Percentiles rank a stretch among this genome's conserved stretches.
Conservation (phyloP, 53 echinoderm and acorn worm genomes). For the Luidia sarsii region DNA sequence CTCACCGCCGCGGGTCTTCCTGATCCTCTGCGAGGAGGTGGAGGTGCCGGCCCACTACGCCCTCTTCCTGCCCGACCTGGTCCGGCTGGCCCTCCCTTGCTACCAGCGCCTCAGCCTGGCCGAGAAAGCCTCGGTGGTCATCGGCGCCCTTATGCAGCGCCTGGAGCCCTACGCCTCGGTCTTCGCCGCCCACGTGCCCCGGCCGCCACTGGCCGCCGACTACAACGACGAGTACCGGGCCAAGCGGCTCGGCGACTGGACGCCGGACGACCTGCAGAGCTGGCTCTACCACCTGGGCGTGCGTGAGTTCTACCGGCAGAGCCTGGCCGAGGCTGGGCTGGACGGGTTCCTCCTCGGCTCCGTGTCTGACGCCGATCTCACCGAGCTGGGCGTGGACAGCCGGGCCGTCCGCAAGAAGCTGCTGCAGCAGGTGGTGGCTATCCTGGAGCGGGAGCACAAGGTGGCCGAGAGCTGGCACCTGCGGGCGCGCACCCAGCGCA, state of each 20-base stretch:
- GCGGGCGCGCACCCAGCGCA: slow-evolving; percentile 75
- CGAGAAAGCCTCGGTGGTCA: slow-evolving; percentile 81
- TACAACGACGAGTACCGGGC: slow-evolving; percentile 83
- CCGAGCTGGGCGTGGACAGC: slow-evolving; percentile 84
- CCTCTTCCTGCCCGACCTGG: slow-evolving; percentile 57
- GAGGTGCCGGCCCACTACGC: slow-evolving; percentile 75
- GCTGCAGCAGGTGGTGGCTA: slow-evolving; percentile 78
- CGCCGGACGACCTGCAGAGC: slow-evolving; percentile 80
- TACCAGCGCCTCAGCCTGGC: slow-evolving; percentile 64
- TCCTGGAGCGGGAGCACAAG: slow-evolving; percentile 89
- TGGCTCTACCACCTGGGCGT: slow-evolving; percentile 89
- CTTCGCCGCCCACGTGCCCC: slow-evolving; percentile 71
- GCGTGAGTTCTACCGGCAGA: slow-evolving; percentile 92
- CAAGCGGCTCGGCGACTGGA: slow-evolving; percentile 86
- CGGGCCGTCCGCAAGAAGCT: slow-evolving; percentile 91
- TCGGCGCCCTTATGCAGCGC: slow-evolving; percentile 76
- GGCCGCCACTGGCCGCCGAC: slow-evolving; percentile 29
- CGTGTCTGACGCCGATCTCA: slow-evolving; percentile 83
- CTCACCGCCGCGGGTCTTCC: slow-evolving; percentile 81
- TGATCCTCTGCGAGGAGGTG: slow-evolving; percentile 66
- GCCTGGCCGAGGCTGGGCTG: slow-evolving; percentile 77
- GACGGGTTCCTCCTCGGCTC: slow-evolving; percentile 96
- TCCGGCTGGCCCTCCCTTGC: slow-evolving; percentile 62
- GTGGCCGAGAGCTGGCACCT: slow-evolving; percentile 92
- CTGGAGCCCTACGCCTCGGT: slow-evolving; percentile 78